Evolutionary conservation across 2,797 vertebrate species (phyloP), one percentile per base, ranked within the genome.

Genomic region (Apogon hyalosoma): DNA sequence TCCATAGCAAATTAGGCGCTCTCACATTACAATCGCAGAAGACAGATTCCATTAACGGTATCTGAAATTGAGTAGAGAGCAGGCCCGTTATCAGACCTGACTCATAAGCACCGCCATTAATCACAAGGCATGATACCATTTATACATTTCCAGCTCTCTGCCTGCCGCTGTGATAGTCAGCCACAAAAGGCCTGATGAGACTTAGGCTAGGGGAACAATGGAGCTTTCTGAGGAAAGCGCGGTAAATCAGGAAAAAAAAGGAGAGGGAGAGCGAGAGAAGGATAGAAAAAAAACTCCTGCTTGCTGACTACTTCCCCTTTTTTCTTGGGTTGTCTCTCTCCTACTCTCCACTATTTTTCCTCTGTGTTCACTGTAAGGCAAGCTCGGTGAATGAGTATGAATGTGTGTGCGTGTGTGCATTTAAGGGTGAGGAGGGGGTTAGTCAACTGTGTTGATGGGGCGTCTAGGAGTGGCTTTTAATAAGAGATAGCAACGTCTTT

Each of bases 41-140:
- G 98, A 99, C 98, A 99, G 97, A 99, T 99, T 99, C 97, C 98
- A 99, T 99, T 99, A 99, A 97, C 98, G 95, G 96, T 99, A 99
- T 99, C 98, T 99, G 96, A 99, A 99, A 99, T 99, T 99, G 97
- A 99, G 97, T 99, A 97, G 97, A 99, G 98, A 98, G 98, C 97
- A 96, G 97, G 95, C 93, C 96, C 92, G 96, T 99, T 99, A 99
- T 99, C 98, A 98, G 97, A 98, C 97, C 97, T 98, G 97, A 99
- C 97, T 99, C 98, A 97, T 99, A 98, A 98, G 97, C 97, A 96
- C 96, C 95, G 95, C 96, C 97, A 96, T 99, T 99, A 99, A 99
- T 99, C 97, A 98, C 95, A 94, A 96, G 96, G 96, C 96, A 97
- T 98, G 97, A 99, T 99, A 99, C 96, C 97, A 99, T 99, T 99